Base-by-base conservation (phyloP, 2,797 vertebrate genomes). In the Enteromius anoplus region DNA sequence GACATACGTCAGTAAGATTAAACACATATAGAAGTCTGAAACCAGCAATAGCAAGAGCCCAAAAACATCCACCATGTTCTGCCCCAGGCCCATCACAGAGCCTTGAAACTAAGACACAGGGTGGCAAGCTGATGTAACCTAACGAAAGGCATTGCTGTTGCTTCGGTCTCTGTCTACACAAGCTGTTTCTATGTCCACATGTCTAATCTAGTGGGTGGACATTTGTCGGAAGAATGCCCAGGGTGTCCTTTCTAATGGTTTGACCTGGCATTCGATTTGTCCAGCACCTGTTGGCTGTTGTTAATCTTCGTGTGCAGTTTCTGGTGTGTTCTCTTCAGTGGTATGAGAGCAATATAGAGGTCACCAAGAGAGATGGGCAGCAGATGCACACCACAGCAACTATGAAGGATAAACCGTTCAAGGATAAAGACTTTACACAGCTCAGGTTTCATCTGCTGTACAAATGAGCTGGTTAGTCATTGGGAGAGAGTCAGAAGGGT, bases 41-140 rank as follows among this genome's bases (percentile, higher is more conserved):
- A 77, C 73, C 69, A 60, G 26, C 55, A 26, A 58, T 42, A 69
- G 66, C 66, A 58, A 45, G 55, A 72, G 51, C 40, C 55, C 14
- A n/a, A 21, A 53, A 73, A 53, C 34, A 17, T 72, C 77, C 79
- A 60, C 77, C 19, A 75, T 75, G 68, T 65, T 69, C 60, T 75
- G 23, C 73, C 80, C 79, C 34, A 80, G 17, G 75, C 81, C 70
- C 47, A 80, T 78, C 82, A 32, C 42, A 17, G 2, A 19, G 23
- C 60, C 49, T 81, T 55, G 32, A 58, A 73, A 78, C 26, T 42
- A 58, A 42, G 17, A 75, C 60, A 65, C 19, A n/a, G 9, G 65
- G 37, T 17, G 23, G 53, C 9, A 42, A 68, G 62, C 75, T 86
- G 86, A 81, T 83, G 72, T 73, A 86, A 88, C 62, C 10, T 23